phyloP scores from a whole-genome alignment of 2,113 vertebrate species.

The Martes martes region DNA sequence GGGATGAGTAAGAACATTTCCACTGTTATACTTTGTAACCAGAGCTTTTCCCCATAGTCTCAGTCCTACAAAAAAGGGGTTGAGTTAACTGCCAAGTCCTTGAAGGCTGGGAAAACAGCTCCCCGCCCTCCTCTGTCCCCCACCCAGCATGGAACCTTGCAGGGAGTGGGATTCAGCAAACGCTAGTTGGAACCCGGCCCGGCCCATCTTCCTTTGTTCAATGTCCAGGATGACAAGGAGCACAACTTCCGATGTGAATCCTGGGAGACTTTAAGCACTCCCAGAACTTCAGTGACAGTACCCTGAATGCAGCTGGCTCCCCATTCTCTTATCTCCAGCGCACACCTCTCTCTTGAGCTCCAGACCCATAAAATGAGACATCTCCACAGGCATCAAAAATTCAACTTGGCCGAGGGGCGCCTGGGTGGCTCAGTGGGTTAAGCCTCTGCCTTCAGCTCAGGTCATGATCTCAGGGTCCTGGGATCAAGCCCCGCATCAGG shows the following conservation, averaged over 20 bases:
- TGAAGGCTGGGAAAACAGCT: not conserved
- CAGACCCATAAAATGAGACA: not conserved
- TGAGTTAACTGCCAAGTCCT: not conserved
- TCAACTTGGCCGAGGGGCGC: accelerated
- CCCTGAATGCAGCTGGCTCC: not conserved
- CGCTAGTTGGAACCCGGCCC: not conserved
- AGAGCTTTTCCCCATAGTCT: not conserved
- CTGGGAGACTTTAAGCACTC: too few relatives aligned
- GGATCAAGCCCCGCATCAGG: too few relatives aligned
- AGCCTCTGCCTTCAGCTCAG: too few relatives aligned
- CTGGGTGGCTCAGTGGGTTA: too few relatives aligned
- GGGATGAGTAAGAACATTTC: not conserved
- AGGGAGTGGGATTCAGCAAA: not conserved
- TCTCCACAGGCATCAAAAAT: not conserved
- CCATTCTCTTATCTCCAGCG: not conserved
- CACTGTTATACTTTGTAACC: not conserved
- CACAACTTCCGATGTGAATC: not conserved
- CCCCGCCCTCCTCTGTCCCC: not conserved
- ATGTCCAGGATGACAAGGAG: not conserved
- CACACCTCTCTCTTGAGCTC: not conserved
- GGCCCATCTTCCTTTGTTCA: not conserved
- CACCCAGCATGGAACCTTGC: not conserved
- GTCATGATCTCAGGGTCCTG: too few relatives aligned
- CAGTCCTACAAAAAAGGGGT: too few relatives aligned
- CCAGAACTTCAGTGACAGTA: not conserved